These are phyloP conservation scores for Neogobius melanostomus DNA, from an alignment of 2,113 vertebrate genomes.

Conservation along the genomic window DNA sequence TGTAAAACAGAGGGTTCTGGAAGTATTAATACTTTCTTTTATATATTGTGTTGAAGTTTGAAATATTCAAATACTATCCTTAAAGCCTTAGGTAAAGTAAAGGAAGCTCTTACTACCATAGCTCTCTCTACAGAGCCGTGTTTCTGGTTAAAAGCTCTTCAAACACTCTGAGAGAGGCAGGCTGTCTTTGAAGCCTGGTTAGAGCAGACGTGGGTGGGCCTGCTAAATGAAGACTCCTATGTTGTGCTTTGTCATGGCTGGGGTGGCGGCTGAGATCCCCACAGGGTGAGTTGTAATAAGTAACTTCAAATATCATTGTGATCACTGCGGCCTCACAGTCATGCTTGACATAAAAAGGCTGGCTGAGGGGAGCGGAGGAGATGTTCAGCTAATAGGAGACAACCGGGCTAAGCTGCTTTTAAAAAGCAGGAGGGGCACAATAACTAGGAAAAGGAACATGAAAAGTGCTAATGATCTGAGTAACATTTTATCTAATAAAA, in stretches of 20 bases:
- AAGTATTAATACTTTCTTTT: too few relatives aligned
- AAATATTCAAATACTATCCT: too few relatives aligned
- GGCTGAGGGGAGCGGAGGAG: slow-evolving; percentile 25
- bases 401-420: slow-evolving; percentile 18
- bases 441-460: slow-evolving; percentile 7
- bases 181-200: slow-evolving; percentile 10
- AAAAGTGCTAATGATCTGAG: too few relatives aligned
- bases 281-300: slow-evolving; percentile 29
- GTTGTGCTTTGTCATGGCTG: slow-evolving; percentile 16
- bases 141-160: slow-evolving; percentile 12
- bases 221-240: slow-evolving; percentile 24
- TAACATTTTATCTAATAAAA: too few relatives aligned
- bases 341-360: slow-evolving; percentile 21
- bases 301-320: slow-evolving; percentile 40
- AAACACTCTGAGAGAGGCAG: neutral
- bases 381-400: slow-evolving; percentile 7
- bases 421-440: slow-evolving; percentile 19
- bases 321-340: slow-evolving; percentile 26
- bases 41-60: neutral
- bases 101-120: neutral
- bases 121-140: neutral
- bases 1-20: too few relatives aligned
- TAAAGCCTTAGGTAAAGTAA: neutral
- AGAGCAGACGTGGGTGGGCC: slow-evolving; percentile 25
- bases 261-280: slow-evolving; percentile 37